phyloP scores from a whole-genome alignment of 2,888 invertebrate species.

The Brachynemurus nebulosus region DNA sequence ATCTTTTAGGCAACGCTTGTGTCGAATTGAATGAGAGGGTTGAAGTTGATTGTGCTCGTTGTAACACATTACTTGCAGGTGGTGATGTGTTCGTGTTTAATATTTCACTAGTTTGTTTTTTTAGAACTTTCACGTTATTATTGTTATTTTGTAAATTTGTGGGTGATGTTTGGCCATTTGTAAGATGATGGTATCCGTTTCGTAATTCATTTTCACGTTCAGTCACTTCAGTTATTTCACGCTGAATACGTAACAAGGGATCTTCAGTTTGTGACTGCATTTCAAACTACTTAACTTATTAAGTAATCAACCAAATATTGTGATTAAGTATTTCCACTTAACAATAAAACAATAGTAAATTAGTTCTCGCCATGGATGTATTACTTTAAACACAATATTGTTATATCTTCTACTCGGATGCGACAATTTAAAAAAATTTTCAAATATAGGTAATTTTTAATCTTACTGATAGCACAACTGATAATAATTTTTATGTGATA shows the following conservation, averaged over 20 bases:
- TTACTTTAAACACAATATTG: no score
- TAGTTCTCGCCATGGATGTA: no score
- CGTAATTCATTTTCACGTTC: slow-evolving; percentile 71
- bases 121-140: not conserved
- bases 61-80: slow-evolving; percentile 17
- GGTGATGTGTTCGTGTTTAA: slow-evolving; percentile 9
- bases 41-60: slow-evolving; percentile 28
- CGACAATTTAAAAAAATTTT: no score
- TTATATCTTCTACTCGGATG: no score
- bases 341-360: no score
- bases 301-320: no score
- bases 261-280: slow-evolving; percentile 35
- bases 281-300: no score
- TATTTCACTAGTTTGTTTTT: slow-evolving; percentile 5
- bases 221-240: slow-evolving; percentile 76
- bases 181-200: slow-evolving; percentile 31
- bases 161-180: not conserved
- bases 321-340: slow-evolving; percentile 4
- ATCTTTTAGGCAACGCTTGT: not conserved
- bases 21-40: not conserved
- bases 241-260: slow-evolving; percentile 69
- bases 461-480: no score
- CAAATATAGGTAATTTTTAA: no score
- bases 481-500: no score
- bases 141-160: not conserved